Percentiles rank a stretch among this genome's conserved stretches.
Evolutionary conservation across 2,797 vertebrate species (phyloP).

Genomic region (Gambelia wislizenii): DNA sequence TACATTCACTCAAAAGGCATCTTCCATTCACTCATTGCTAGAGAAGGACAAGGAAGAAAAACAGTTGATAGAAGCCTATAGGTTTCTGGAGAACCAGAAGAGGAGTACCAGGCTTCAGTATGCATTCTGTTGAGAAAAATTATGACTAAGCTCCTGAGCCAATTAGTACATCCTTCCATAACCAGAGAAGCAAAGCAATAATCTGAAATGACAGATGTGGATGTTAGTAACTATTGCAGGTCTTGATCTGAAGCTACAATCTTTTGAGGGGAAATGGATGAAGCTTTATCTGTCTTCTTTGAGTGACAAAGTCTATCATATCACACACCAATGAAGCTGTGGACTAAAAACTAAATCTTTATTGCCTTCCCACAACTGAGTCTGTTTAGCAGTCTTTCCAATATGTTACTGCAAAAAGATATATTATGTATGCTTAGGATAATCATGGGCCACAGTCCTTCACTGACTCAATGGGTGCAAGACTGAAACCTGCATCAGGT

Average conservation of each 20-base stretch:
- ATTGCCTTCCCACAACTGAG: background rate
- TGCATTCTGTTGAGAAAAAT: background rate
- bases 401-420: no score
- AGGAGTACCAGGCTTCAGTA: background rate
- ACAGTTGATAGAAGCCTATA: background rate
- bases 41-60: background rate
- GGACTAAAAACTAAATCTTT: background rate
- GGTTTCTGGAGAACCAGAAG: background rate
- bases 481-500: background rate
- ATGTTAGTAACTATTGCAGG: background rate
- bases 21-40: background rate
- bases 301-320: background rate
- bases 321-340: background rate
- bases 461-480: background rate
- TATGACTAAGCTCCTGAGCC: background rate
- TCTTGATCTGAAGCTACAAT: background rate
- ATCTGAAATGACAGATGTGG: background rate
- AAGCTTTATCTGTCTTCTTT: background rate
- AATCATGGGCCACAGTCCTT: background rate
- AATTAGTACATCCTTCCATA: background rate
- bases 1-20: background rate
- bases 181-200: background rate
- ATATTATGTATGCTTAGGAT: background rate
- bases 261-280: background rate
- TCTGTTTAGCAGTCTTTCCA: background rate